Evolutionary conservation across 2,888 invertebrate species (phyloP).

Genomic region (Stenolophus ochropezus): DNA sequence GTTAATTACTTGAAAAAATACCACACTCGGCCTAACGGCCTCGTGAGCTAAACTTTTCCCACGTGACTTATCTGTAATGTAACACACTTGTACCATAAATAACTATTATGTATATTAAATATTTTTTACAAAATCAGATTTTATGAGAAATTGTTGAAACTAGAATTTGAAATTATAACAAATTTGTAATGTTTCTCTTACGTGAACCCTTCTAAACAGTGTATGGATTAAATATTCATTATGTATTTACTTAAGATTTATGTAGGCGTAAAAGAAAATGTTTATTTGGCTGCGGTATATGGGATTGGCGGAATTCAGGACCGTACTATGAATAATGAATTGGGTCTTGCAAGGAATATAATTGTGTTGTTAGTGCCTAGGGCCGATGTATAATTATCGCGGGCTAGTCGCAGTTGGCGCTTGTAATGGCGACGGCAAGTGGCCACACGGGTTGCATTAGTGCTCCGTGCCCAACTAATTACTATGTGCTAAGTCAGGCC

Average conservation of each 20-base stretch:
- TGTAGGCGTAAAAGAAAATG: not conserved
- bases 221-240: not conserved
- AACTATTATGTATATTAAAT: too few species aligned
- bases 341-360: slow-evolving; percentile 35
- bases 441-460: slow-evolving; percentile 48
- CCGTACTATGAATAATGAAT: slow-evolving; percentile 44
- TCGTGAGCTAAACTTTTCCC: too few species aligned
- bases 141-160: too few species aligned
- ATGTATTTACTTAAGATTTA: not conserved
- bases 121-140: too few species aligned
- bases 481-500: slow-evolving; percentile 34
- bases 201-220: too few species aligned
- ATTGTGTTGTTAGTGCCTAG: slow-evolving; percentile 33
- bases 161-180: too few species aligned
- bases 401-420: slow-evolving; percentile 10
- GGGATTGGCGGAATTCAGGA: not conserved
- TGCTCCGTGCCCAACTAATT: slow-evolving; percentile 37
- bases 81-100: too few species aligned
- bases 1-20: too few species aligned
- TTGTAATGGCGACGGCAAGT: slow-evolving; percentile 44
- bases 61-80: too few species aligned
- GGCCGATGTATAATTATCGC: slow-evolving; percentile 53
- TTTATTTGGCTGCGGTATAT: not conserved
- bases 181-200: too few species aligned
- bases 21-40: too few species aligned